Conservation (phyloP, 2,888 invertebrate species). For the Elmis aenea region DNA sequence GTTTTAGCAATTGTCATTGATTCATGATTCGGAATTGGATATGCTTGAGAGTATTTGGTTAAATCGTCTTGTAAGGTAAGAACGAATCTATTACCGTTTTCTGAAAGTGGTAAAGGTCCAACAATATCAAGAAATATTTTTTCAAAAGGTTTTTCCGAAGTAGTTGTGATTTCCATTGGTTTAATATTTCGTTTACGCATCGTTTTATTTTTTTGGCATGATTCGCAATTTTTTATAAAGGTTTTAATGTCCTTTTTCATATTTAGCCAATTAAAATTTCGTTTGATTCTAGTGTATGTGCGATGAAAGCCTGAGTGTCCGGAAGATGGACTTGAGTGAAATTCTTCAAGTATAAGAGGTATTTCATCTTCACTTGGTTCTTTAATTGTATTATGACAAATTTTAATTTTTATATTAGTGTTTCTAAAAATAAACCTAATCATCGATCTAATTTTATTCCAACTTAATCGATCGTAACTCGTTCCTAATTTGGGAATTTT, state of each 20-base stretch:
- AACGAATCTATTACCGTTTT: slow-evolving; percentile 33
- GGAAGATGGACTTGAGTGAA: too few species aligned
- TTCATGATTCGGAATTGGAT: slow-evolving; percentile 33
- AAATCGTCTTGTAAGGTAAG: slow-evolving; percentile 37
- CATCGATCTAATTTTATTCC: too few species aligned
- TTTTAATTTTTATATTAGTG: too few species aligned
- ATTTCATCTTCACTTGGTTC: too few species aligned
- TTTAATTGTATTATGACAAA: too few species aligned
- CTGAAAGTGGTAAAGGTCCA: slow-evolving; percentile 31
- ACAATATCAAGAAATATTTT: slow-evolving; percentile 34
- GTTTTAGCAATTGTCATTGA: slow-evolving; percentile 32
- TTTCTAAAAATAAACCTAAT: too few species aligned
- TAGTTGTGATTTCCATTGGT: slow-evolving; percentile 29
- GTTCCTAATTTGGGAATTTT: too few species aligned
- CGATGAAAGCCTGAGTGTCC: too few species aligned
- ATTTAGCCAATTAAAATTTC: slow-evolving; percentile 22
- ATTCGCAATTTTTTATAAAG: slow-evolving; percentile 23
- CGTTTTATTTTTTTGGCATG: slow-evolving; percentile 29
- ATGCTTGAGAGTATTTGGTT: slow-evolving; percentile 36
- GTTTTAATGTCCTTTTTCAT: slow-evolving; percentile 24
- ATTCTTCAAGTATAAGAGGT: too few species aligned
- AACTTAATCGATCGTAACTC: too few species aligned
- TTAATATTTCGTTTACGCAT: slow-evolving; percentile 12
- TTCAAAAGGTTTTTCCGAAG: slow-evolving; percentile 28
- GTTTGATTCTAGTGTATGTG: background rate